A percentile compares a stretch with the other conserved stretches of the same genome.
These are phyloP conservation scores for Strix aluco DNA, from an alignment of 2,113 vertebrate genomes.

Conservation along the genomic window DNA sequence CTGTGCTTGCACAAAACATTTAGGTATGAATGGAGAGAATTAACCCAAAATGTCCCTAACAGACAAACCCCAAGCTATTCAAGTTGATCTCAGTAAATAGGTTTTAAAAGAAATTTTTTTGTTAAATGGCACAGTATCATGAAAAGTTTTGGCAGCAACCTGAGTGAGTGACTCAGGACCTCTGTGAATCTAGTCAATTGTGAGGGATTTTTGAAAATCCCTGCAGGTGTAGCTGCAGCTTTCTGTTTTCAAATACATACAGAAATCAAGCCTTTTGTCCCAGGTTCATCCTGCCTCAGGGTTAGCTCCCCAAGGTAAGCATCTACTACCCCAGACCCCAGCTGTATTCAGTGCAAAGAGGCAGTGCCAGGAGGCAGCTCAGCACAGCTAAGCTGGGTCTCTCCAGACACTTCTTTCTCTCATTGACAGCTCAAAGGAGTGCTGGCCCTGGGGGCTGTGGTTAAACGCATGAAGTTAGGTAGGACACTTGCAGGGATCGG, in stretches of 20 bases:
- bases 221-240: background rate
- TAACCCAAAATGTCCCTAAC: background rate
- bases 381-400: background rate
- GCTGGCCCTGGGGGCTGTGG: background rate
- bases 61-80: background rate
- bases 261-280: background rate
- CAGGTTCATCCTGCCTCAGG: background rate
- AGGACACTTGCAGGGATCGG: no score
- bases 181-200: background rate
- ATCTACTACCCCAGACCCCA: background rate
- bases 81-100: background rate
- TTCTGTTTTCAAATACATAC: background rate
- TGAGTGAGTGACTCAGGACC: background rate
- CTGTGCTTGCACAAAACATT: background rate
- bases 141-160: background rate
- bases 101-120: background rate
- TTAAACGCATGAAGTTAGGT: accelerated
- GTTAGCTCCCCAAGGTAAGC: background rate
- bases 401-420: background rate
- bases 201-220: background rate
- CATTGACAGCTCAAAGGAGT: background rate
- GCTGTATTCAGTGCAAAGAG: no score
- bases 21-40: background rate
- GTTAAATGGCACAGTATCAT: background rate
- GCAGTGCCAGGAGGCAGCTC: background rate